Evolutionary conservation across 1,140 invertebrate species (phyloP).

Genomic region (Teleopsis dalmanni): DNA sequence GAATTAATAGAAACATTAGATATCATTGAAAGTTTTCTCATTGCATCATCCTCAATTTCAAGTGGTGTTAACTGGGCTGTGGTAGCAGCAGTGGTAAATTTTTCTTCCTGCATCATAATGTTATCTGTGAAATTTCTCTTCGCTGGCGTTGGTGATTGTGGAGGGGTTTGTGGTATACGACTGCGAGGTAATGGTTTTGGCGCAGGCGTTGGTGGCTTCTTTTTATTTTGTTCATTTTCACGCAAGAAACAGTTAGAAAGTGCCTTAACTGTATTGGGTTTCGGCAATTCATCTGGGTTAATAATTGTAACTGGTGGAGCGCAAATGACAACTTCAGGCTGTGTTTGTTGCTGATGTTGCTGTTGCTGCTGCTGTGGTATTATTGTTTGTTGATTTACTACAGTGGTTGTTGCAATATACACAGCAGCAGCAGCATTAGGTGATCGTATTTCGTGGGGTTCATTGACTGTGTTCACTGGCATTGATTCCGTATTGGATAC

Average conservation of each 20-base stretch:
- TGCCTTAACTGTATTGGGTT: slow-evolving; percentile 36
- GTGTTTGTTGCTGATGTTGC: slow-evolving; percentile 4
- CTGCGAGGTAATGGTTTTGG: slow-evolving; percentile 31
- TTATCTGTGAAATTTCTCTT: slow-evolving; percentile 5
- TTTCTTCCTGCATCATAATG: background rate
- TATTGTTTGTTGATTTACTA: background rate
- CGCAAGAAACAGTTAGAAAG: slow-evolving; percentile 34
- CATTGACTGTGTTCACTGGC: slow-evolving; percentile 8
- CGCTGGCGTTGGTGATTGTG: slow-evolving; percentile 24
- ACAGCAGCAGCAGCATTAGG: background rate
- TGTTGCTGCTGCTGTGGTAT: slow-evolving; percentile 3
- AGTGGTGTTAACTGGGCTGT: background rate
- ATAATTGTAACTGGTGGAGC: slow-evolving; percentile 36
- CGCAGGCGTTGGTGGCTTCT: slow-evolving; percentile 10
- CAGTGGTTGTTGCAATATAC: background rate
- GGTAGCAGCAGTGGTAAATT: background rate
- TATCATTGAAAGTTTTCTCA: slow-evolving; percentile 10
- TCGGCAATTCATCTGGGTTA: slow-evolving; percentile 33
- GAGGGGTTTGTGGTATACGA: slow-evolving; percentile 37
- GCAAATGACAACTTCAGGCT: slow-evolving; percentile 29
- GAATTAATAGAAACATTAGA: slow-evolving; percentile 18
- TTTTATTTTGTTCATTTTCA: background rate
- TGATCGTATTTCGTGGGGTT: slow-evolving; percentile 6
- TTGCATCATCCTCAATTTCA: background rate
- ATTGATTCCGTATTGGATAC: slow-evolving; percentile 7